Evolutionary conservation across 2,888 invertebrate genomes (phyloP), one percentile per base, ranked within the genome.

Genomic region (Nemotelus nigrinus): DNA sequence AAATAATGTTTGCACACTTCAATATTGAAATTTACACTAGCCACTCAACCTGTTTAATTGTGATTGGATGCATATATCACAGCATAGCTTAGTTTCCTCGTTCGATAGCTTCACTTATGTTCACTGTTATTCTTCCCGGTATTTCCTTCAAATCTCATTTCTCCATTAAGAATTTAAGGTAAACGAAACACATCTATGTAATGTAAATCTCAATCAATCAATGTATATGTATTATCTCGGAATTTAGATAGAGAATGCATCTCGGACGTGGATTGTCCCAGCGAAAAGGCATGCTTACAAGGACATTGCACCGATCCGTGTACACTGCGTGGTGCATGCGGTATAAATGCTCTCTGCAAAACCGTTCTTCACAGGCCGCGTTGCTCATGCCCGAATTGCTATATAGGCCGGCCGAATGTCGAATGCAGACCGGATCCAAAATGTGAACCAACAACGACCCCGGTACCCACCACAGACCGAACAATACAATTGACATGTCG

Each of bases 301-400:
- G 92, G 93, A 88, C 93, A 94, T 89, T 97, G 96, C 89, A 91
- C 94, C 88, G 95, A 96, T 89, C 96, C 96, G 82, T 97, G 96
- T 89, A 92, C 92, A 85, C 90, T 96, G 85, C 92, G 95, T 83
- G 96, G 94, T 84, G 94, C 93, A 82, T 97, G 97, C 87, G 96
- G 96, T 82, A 91, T 92, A 84, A 96, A 96, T 88, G 96, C 97
- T 80, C 90, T 96, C 80, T 97, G 97, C 88, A 93, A 92, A 84
- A 93, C 95, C 79, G 91, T 95, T 81, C 89, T 93, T 85, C 96
- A 96, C 88, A 92, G 93, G 84, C 94, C 96, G 67, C 92, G 94
- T 84, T 96, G 96, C 87, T 93, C 94, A 78, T 97, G 96, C 84
- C 94, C 95, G 74, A 93, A 94, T 86, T 96, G 96, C 86, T 93